Evolutionary conservation across 2,888 invertebrate species (phyloP), one percentile per base, ranked within the genome.

Genomic region (Zaprionus obscuricornis): DNA sequence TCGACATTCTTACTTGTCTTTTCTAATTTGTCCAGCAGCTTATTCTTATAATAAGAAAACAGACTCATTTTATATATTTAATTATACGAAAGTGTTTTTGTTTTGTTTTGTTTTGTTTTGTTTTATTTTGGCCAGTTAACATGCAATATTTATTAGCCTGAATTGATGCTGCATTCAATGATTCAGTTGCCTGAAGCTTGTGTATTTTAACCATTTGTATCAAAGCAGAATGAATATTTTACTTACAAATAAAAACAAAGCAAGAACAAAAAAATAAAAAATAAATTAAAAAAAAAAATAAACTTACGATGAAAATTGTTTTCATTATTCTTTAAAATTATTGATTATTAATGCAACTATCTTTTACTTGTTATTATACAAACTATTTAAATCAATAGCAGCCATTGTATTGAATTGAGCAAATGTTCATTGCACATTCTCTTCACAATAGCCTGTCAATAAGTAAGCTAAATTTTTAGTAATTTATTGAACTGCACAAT

Each of bases 331-430:
- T 4, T 22, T 22, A 22, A 22, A 22, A 22, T 5, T 7, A 22
- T 7, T 5, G 7, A 22, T 22, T 22, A 22, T 5, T 5, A 5
- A 22, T 7, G 22, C 22, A 5, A 7, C 22, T 22, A 7, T 5
- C 22, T 22, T 4, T 22, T 7, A 7, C 22, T 62, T 51, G 51
- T 39, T 47, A 37, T 56, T 59, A 27, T 58, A 69, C 50, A 54
- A 42, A 43, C 56, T 55, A 45, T 46, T 60, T 66, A 70, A 82
- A 83, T 83, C 81, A 83, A 77, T 70, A 65, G 37, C 22, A 47
- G 37, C 31, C 40, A 29, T 26, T 60, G 66, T 42, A 34, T 57
- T 54, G 60, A 65, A 60, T 72, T 63, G 65, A 62, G 51, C 60
- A 59, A 66, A 75, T 77, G 70, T 52, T 39, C 43, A 11, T 14